Evolutionary conservation across 2,797 vertebrate species (phyloP).

Genomic region (Cyclopterus lumpus): DNA sequence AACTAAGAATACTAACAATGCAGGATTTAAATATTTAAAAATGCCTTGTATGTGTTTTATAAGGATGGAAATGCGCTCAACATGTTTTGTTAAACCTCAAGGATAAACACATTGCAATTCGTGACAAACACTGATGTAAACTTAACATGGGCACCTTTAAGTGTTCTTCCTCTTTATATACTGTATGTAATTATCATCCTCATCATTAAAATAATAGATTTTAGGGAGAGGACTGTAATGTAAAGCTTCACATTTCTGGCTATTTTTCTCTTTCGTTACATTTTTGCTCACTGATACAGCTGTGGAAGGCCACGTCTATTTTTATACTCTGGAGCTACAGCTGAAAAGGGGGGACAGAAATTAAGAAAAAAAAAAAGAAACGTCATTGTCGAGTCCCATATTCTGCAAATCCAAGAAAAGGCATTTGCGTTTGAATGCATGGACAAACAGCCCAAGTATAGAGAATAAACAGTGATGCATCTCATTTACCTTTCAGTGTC

Average conservation of each 20-base stretch:
- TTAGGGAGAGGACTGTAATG: not conserved
- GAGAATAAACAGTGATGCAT: slow-evolving; percentile 24
- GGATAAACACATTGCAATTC: not conserved
- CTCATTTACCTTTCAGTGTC: slow-evolving; percentile 51
- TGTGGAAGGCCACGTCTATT: not conserved
- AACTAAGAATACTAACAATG: not conserved
- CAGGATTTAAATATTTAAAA: not conserved
- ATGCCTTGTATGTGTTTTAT: not conserved
- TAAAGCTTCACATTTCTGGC: not conserved
- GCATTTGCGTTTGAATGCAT: not conserved
- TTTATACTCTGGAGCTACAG: not conserved
- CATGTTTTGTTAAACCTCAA: not conserved
- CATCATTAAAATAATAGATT: not conserved
- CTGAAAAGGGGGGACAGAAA: not conserved
- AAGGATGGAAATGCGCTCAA: not conserved
- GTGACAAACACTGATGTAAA: not conserved
- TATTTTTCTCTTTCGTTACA: not conserved
- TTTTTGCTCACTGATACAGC: not conserved
- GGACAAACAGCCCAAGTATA: slow-evolving; percentile 1
- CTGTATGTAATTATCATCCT: not conserved
- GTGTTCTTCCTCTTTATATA: not conserved
- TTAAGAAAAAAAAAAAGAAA: not conserved
- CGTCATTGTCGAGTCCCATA: not conserved
- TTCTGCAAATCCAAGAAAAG: not conserved
- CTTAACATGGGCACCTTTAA: not conserved